Evolutionary conservation across 2,888 invertebrate species (phyloP).

Genomic region (Abrostola triplasia): DNA sequence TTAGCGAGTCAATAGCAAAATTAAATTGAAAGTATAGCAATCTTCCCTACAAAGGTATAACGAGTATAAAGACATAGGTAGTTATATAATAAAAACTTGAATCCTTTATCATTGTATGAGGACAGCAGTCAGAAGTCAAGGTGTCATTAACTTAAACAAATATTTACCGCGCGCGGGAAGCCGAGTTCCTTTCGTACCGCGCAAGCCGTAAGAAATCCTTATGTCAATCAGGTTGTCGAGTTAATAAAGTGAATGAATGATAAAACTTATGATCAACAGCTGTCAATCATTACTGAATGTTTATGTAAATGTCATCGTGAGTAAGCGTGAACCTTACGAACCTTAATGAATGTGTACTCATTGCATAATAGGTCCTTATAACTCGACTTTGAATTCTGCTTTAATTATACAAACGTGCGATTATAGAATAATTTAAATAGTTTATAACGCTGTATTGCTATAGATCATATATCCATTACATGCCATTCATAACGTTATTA

Average conservation of each 20-base stretch:
- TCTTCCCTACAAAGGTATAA: too few species aligned
- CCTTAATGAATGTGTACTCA: background rate
- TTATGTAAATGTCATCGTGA: conserved; percentile 1
- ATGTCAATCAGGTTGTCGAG: background rate
- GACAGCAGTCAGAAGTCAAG: too few species aligned
- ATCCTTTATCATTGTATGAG: too few species aligned
- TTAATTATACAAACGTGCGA: background rate
- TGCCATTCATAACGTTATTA: conserved; percentile 40
- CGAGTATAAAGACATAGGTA: too few species aligned
- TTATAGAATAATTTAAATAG: too few species aligned
- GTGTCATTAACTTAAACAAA: too few species aligned
- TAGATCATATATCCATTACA: conserved; percentile 25
- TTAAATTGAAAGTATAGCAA: too few species aligned
- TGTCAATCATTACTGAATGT: conserved; percentile 1
- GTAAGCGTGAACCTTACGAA: background rate
- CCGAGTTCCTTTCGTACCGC: too few species aligned
- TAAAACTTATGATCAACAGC: conserved; percentile 1
- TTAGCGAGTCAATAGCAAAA: too few species aligned
- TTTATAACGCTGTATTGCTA: background rate
- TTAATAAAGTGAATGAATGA: conserved; percentile 3
- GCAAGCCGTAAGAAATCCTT: too few species aligned
- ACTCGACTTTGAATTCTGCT: background rate
- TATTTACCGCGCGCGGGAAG: too few species aligned
- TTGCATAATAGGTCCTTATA: background rate
- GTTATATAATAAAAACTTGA: too few species aligned